phyloP scores from a whole-genome alignment of 2,113 vertebrate genomes.

The Pelodiscus sinensis region DNA sequence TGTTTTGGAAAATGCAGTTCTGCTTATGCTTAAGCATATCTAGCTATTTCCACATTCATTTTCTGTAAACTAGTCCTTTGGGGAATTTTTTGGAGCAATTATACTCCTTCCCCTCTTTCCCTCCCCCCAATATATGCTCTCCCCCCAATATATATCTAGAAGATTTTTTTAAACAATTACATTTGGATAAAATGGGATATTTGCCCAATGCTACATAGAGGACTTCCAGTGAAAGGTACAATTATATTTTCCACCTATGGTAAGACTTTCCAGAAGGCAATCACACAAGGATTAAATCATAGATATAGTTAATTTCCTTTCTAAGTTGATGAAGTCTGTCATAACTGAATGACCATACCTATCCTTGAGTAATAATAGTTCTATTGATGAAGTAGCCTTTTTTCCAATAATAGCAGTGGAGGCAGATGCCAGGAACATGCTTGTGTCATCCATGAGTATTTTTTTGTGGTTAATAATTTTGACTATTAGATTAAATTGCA shows the following conservation, averaged over 20 bases:
- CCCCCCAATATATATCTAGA: neutral
- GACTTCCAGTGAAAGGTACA: constrained; percentile 52
- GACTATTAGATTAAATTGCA: neutral
- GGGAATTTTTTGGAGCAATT: neutral
- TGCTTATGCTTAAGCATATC: constrained; percentile 51
- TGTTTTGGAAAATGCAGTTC: constrained; percentile 8
- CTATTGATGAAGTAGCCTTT: neutral
- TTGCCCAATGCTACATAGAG: constrained; percentile 30
- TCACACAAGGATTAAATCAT: neutral
- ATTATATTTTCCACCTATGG: constrained; percentile 18
- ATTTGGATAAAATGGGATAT: constrained; percentile 51
- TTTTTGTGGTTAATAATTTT: neutral
- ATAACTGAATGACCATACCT: neutral
- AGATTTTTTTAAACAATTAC: constrained; percentile 10
- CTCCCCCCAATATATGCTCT: neutral
- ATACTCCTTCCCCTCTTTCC: neutral
- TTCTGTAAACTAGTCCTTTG: neutral
- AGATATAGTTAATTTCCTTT: neutral
- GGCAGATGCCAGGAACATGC: fast-evolving
- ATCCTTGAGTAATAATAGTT: neutral
- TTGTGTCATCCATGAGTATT: neutral
- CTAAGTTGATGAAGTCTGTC: neutral
- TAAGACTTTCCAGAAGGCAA: constrained; percentile 20
- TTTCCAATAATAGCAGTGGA: neutral
- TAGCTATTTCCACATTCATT: constrained; percentile 26